A percentile compares a stretch with the other conserved stretches of the same genome.
Conservation (phyloP, 2,113 vertebrate genomes). For the Lucifuga dentata region DNA sequence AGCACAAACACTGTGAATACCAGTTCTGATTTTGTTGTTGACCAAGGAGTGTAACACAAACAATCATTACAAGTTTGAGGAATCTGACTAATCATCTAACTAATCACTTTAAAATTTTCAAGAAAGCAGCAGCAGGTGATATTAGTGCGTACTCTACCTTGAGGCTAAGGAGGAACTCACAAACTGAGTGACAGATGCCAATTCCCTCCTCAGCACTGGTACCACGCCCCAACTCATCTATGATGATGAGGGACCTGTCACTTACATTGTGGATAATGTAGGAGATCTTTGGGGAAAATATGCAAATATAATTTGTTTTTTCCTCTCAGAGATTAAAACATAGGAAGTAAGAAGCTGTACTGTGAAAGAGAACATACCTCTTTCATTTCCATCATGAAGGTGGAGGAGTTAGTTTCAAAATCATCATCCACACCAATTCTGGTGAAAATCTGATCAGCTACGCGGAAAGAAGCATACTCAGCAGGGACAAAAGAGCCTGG, state of each 20-base stretch:
- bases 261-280: slow-evolving; percentile 96
- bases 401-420: slow-evolving; percentile 96
- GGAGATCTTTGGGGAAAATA: slow-evolving; percentile 84
- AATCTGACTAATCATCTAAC: slow-evolving; percentile 32
- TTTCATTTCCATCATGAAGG: slow-evolving; percentile 99
- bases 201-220: slow-evolving; percentile 96
- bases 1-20: not conserved
- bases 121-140: slow-evolving; percentile 12
- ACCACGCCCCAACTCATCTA: slow-evolving; percentile 96
- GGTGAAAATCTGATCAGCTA: slow-evolving; percentile 96
- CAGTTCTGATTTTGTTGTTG: slow-evolving; percentile 10
- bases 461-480: slow-evolving; percentile 91
- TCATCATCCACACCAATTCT: slow-evolving; percentile 97
- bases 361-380: slow-evolving; percentile 79
- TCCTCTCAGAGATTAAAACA: not conserved
- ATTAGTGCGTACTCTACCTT: slow-evolving; percentile 84
- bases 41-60: slow-evolving; percentile 2
- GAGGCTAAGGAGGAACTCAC: slow-evolving; percentile 91
- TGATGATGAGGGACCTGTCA: slow-evolving; percentile 93
- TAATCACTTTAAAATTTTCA: too few species aligned
- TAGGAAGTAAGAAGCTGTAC: not conserved
- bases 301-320: slow-evolving; percentile 7
- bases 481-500: slow-evolving; percentile 95
- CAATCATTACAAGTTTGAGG: not conserved
- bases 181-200: slow-evolving; percentile 93